These are phyloP conservation scores for Galeopterus variegatus DNA, from an alignment of 2,113 vertebrate genomes.

Conservation along the genomic window DNA sequence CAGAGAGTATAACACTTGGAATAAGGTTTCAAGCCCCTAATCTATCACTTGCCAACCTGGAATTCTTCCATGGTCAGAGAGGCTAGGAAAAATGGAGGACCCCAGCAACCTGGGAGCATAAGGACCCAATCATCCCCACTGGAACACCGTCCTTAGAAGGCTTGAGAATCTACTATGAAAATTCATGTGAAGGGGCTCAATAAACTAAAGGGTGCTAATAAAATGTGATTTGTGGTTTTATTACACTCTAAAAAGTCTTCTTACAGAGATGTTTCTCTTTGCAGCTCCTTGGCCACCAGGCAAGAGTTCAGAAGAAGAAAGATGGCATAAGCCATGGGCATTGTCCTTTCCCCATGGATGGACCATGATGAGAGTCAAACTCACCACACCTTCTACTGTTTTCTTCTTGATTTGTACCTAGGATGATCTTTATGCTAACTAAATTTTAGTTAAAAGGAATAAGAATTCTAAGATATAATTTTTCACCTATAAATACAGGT, in stretches of 20 bases:
- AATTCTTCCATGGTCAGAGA: constrained; percentile 17
- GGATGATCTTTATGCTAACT: constrained; percentile 28
- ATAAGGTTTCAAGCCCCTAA: neutral
- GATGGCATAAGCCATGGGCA: neutral
- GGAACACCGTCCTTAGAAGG: constrained; percentile 49
- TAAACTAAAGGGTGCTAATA: constrained; percentile 22
- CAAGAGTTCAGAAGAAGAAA: neutral
- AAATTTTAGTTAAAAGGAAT: constrained; percentile 65
- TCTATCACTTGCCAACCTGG: neutral
- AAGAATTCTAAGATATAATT: constrained; percentile 42
- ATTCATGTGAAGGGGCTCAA: constrained; percentile 37
- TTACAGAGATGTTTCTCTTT: constrained; percentile 22
- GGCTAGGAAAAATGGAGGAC: neutral
- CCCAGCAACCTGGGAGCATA: neutral
- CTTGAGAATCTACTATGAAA: constrained; percentile 34
- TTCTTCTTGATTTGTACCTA: constrained; percentile 51
- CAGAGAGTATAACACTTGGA: neutral
- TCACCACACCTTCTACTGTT: neutral
- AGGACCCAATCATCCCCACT: neutral
- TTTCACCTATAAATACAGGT: constrained; percentile 65
- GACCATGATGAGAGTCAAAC: constrained; percentile 3
- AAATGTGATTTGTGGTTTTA: constrained; percentile 45
- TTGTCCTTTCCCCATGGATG: neutral
- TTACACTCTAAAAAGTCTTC: neutral
- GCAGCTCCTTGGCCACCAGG: neutral